phyloP scores from a whole-genome alignment of 2,797 vertebrate genomes.

The Salarias fasciatus region DNA sequence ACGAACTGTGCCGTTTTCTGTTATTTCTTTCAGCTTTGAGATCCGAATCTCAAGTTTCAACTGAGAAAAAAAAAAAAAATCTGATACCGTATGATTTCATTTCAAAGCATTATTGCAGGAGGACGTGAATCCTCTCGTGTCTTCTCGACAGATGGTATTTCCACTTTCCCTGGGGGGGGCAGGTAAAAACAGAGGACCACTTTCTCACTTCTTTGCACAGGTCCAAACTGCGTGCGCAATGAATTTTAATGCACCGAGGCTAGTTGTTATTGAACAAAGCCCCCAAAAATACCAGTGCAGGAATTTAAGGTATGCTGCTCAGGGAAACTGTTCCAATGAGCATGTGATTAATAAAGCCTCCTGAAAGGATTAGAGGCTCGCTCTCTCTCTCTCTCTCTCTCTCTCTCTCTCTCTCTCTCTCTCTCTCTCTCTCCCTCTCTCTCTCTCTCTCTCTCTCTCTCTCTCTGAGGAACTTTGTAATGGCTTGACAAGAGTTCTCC shows the following conservation, averaged over 20 bases:
- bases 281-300: conserved; percentile 43
- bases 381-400: no score
- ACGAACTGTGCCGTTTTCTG: not conserved
- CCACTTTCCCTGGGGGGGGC: conserved; percentile 45
- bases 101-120: conserved; percentile 25
- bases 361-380: conserved; percentile 72
- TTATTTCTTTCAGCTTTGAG: not conserved
- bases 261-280: conserved; percentile 55
- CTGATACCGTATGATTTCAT: not conserved
- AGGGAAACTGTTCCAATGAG: conserved; percentile 66
- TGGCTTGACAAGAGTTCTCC: conserved; percentile 45
- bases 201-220: conserved; percentile 26
- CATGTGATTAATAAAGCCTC: conserved; percentile 78
- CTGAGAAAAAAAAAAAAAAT: no score
- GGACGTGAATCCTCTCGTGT: conserved; percentile 53
- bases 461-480: conserved; percentile 59
- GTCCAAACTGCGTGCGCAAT: conserved; percentile 30
- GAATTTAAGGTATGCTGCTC: conserved; percentile 71
- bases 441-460: no score
- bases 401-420: no score
- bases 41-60: conserved; percentile 9
- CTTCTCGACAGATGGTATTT: conserved; percentile 64
- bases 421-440: no score
- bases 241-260: conserved; percentile 49
- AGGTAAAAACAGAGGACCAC: conserved; percentile 40